Conservation (phyloP, 2,797 vertebrate species). For the Falco concolor region DNA sequence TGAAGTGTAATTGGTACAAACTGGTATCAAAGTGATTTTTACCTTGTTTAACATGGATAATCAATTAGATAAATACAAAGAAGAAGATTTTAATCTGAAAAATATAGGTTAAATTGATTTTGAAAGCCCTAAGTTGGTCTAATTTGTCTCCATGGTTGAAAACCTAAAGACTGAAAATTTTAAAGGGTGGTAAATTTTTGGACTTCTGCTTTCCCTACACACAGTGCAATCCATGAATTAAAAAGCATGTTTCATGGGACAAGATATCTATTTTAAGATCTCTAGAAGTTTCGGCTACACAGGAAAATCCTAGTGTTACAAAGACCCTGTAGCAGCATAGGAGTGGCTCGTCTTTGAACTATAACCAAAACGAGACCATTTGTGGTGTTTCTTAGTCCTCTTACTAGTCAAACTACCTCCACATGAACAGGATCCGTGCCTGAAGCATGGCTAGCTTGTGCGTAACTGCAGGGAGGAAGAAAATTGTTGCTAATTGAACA, state of each 20-base stretch:
- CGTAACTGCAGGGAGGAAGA: background rate
- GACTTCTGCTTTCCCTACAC: background rate
- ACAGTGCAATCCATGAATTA: background rate
- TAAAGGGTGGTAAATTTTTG: background rate
- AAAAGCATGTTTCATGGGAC: background rate
- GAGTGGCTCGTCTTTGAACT: background rate
- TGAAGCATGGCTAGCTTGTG: background rate
- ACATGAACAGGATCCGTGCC: background rate
- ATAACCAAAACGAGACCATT: background rate
- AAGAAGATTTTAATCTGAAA: background rate
- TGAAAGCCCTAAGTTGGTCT: background rate
- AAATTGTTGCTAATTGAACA: background rate
- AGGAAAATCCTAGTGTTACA: background rate
- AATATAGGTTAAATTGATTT: background rate
- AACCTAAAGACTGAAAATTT: background rate
- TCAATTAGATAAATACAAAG: background rate
- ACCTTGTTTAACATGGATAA: background rate
- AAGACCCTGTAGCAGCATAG: background rate
- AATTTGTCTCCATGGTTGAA: background rate
- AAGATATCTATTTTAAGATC: background rate
- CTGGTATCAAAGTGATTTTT: background rate
- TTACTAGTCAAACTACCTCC: background rate
- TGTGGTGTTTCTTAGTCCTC: background rate
- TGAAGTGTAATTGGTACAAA: background rate
- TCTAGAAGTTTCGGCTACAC: background rate